Base-by-base conservation (phyloP, 1,140 invertebrate genomes). In the Hermetia illucens region DNA sequence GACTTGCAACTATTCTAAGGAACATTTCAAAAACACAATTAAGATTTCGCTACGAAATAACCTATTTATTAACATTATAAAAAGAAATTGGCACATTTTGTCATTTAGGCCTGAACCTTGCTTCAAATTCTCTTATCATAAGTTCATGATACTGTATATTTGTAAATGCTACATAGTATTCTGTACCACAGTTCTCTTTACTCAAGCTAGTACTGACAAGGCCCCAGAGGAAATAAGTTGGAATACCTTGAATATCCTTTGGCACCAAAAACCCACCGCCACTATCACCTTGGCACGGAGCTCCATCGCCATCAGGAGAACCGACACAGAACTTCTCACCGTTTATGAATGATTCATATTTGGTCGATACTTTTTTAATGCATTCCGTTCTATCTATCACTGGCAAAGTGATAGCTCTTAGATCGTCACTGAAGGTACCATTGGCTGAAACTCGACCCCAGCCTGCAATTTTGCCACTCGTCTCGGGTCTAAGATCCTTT, bases 401-500 rank as follows among this genome's bases (percentile, higher is more conserved):
- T n/a, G 38, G 40, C 36, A 49, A 27, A 12, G 30, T 30, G 10
- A 46, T 24, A 30, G 36, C 36, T 40, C 44, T 41, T 19, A 51
- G 21, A 4, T 39, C 43, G 12, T 35, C 34, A 33, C 35, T 39
- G 15, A 40, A 8, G 31, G 27, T 35, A n/a, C 21, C 18, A 25
- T 20, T 41, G 33, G 34, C 48, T 0, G 36, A 36, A 4, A 49
- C 54, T 3, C 52, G 39, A 27, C 62, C 62, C 60, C 62, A 66
- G 10, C 63, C 62, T 0, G 53, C 52, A 8, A 64, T 53, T 59
- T 18, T 20, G 9, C 39, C 29, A n/a, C 16, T 4, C 4, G n/a
- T 2, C n/a, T 17, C 29, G 17, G 16, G 22, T 30, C 12, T n/a
- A 20, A 45, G 32, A 0, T 10, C 12, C 32, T 21, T 32, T 13